A percentile compares a stretch with the other conserved stretches of the same genome.
These are phyloP conservation scores for Clarias laeviceps DNA, from an alignment of 2,797 vertebrate genomes.

Conservation along the genomic window DNA sequence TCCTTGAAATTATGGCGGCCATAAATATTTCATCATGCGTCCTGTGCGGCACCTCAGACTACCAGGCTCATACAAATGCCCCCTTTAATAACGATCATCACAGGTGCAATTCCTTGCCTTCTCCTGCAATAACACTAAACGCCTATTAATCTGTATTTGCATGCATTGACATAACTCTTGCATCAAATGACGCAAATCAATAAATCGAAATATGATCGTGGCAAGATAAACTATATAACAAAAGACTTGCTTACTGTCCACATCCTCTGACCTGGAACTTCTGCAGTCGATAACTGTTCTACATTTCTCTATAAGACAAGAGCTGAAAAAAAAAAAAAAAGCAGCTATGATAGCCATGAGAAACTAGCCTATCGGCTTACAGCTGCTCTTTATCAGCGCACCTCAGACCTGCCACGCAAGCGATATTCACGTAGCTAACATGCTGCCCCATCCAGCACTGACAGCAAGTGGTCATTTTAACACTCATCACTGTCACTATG, in stretches of 20 bases:
- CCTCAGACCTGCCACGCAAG: conserved; percentile 37
- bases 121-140: conserved; percentile 5
- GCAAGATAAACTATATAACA: conserved; percentile 1
- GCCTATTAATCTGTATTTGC: not conserved
- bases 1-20: conserved; percentile 47
- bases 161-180: conserved; percentile 6
- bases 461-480: conserved; percentile 66
- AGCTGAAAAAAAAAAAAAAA: conserved; percentile 10
- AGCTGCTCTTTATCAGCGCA: conserved; percentile 22
- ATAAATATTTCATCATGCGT: conserved; percentile 55
- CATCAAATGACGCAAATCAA: conserved; percentile 23
- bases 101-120: conserved; percentile 52
- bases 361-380: conserved; percentile 37
- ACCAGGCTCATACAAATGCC: conserved; percentile 45
- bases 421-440: conserved; percentile 30
- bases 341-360: conserved; percentile 16
- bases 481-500: conserved; percentile 70
- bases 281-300: conserved; percentile 1
- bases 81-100: conserved; percentile 43
- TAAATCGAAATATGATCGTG: not conserved
- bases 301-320: not conserved
- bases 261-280: conserved; percentile 1
- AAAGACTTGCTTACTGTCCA: not conserved
- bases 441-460: conserved; percentile 66
- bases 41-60: conserved; percentile 35